These are phyloP conservation scores for Leptinotarsa rubiginosa DNA, from an alignment of 2,888 invertebrate species.

Conservation along the genomic window DNA sequence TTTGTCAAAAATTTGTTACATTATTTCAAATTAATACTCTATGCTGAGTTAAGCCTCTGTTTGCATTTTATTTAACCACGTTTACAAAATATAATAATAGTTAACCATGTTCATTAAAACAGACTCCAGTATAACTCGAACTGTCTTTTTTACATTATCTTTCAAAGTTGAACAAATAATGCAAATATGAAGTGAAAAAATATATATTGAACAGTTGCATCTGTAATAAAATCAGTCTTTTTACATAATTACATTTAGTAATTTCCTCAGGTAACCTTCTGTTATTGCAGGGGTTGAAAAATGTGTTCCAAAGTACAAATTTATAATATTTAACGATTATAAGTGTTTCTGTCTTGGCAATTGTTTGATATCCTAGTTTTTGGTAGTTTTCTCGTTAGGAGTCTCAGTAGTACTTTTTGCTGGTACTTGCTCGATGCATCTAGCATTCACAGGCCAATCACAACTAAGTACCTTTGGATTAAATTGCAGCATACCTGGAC, in stretches of 20 bases:
- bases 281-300: neutral
- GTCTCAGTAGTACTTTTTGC: constrained; percentile 23
- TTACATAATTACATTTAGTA: constrained; percentile 6
- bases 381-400: constrained; percentile 5
- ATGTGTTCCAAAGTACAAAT: constrained; percentile 15
- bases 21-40: no score
- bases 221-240: constrained; percentile 11
- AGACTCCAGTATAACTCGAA: no score
- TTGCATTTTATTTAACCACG: no score
- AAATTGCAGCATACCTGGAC: constrained; percentile 51
- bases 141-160: no score
- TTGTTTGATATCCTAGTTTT: constrained; percentile 35
- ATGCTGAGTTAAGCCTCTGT: no score
- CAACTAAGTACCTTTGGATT: constrained; percentile 47
- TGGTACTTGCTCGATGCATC: constrained; percentile 28
- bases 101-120: no score
- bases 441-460: constrained; percentile 47
- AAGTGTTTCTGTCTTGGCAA: no score
- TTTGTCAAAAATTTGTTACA: no score
- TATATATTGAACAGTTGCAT: neutral
- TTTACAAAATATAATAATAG: no score
- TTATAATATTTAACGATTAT: no score
- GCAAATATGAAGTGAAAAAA: neutral
- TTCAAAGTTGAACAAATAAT: no score
- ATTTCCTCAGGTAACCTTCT: constrained; percentile 4